Conservation (phyloP, 2,888 invertebrate species). For the Mesodorylaimus sp. region DNA sequence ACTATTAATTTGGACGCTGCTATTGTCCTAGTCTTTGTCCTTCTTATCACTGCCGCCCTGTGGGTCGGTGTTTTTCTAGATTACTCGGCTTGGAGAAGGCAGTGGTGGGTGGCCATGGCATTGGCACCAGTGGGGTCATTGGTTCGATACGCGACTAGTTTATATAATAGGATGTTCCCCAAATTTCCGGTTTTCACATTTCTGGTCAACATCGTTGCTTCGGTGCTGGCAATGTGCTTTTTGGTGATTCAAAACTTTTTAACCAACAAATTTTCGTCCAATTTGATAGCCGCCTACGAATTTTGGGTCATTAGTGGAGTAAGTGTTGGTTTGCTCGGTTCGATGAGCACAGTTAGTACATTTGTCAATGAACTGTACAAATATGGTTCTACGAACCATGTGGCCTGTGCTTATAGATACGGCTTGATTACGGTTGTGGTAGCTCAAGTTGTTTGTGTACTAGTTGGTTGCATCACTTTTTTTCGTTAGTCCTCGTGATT, state of each 20-base stretch:
- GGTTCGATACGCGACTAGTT: not conserved
- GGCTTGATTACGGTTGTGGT: not conserved
- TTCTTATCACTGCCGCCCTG: not conserved
- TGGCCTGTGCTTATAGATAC: not conserved
- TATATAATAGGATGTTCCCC: not conserved
- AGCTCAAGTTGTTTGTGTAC: not conserved
- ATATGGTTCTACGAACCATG: not conserved
- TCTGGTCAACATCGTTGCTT: not conserved
- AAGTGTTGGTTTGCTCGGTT: not conserved
- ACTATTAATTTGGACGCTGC: too few relatives aligned
- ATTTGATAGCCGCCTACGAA: not conserved
- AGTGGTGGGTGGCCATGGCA: not conserved
- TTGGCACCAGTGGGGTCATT: not conserved
- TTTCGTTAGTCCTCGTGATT: too few relatives aligned
- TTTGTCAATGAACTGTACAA: not conserved
- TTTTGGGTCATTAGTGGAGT: not conserved
- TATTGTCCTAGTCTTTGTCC: not conserved
- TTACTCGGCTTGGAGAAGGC: not conserved
- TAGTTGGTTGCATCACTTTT: not conserved
- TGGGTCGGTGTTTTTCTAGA: not conserved
- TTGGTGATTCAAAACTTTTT: not conserved
- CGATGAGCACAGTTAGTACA: conserved; percentile 4
- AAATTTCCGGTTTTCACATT: conserved; percentile 5
- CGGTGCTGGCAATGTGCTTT: not conserved
- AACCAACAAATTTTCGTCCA: not conserved